phyloP scores from a whole-genome alignment of 2,113 vertebrate genomes.

The Brachyistius frenatus region DNA sequence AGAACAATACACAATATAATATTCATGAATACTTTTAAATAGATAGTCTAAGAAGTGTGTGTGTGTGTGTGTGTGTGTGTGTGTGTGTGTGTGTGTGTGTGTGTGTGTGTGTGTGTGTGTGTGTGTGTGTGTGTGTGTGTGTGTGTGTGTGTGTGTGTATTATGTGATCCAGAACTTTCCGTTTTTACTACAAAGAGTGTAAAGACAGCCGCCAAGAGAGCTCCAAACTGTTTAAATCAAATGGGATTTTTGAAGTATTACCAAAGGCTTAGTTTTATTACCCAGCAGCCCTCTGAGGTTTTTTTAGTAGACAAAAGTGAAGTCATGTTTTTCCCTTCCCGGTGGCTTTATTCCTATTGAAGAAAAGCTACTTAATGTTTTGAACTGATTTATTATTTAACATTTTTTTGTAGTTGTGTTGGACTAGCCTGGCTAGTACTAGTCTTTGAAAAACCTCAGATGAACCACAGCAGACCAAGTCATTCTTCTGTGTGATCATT shows the following conservation, averaged over 20 bases:
- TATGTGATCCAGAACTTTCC: constrained; percentile 6
- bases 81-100: constrained; percentile 4
- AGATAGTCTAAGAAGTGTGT: constrained; percentile 18
- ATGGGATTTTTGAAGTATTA: constrained; percentile 44
- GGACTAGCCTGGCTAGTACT: not conserved
- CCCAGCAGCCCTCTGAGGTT: constrained; percentile 21
- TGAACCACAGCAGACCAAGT: constrained; percentile 12
- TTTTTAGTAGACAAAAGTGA: constrained; percentile 30
- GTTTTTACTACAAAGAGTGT: constrained; percentile 18
- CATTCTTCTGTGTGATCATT: constrained; percentile 11
- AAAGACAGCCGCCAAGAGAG: constrained; percentile 24
- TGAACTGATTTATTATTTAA: constrained; percentile 62
- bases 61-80: constrained; percentile 4
- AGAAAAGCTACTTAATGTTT: constrained; percentile 50
- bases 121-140: constrained; percentile 4
- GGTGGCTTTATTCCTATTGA: constrained; percentile 33
- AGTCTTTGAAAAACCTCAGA: constrained; percentile 29
- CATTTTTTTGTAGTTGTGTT: constrained; percentile 8
- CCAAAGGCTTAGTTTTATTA: constrained; percentile 43
- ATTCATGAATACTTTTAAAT: constrained; percentile 59
- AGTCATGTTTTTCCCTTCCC: constrained; percentile 44
- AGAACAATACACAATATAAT: constrained; percentile 57
- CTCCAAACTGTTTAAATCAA: constrained; percentile 45
- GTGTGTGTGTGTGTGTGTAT: constrained; percentile 2
- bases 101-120: constrained; percentile 1